Evolutionary conservation across 2,797 vertebrate species (phyloP).

Genomic region (Tenualosa thibaudeaui): DNA sequence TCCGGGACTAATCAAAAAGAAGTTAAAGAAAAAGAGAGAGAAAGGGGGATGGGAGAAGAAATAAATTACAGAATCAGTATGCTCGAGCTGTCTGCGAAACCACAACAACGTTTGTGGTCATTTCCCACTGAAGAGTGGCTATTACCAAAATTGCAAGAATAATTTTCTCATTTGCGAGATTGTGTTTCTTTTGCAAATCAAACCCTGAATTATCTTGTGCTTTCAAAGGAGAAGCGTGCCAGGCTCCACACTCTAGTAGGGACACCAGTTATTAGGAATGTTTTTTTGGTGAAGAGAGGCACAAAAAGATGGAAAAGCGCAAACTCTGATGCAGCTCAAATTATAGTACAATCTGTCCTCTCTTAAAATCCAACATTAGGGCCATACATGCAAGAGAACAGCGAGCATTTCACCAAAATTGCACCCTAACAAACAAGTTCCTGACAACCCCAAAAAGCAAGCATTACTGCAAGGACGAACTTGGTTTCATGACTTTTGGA

Average conservation of each 20-base stretch:
- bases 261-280: constrained; percentile 9
- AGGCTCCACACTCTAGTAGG: constrained; percentile 2
- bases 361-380: neutral
- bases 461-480: neutral
- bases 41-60: neutral
- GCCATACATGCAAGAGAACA: neutral
- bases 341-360: constrained; percentile 12
- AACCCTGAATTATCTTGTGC: constrained; percentile 10
- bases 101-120: constrained; percentile 25
- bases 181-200: constrained; percentile 20
- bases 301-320: neutral
- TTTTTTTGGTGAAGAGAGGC: neutral
- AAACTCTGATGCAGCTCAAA: constrained; percentile 8
- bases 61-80: constrained; percentile 14
- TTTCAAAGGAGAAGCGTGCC: constrained; percentile 6
- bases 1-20: constrained; percentile 66
- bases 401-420: neutral
- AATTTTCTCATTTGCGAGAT: constrained; percentile 20
- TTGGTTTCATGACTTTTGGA: neutral
- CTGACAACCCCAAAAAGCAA: neutral
- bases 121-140: neutral
- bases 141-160: constrained; percentile 18
- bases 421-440: neutral
- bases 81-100: constrained; percentile 1
- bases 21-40: neutral